Conservation (phyloP, 2,888 invertebrate species). For the Drosophila leonis region DNA sequence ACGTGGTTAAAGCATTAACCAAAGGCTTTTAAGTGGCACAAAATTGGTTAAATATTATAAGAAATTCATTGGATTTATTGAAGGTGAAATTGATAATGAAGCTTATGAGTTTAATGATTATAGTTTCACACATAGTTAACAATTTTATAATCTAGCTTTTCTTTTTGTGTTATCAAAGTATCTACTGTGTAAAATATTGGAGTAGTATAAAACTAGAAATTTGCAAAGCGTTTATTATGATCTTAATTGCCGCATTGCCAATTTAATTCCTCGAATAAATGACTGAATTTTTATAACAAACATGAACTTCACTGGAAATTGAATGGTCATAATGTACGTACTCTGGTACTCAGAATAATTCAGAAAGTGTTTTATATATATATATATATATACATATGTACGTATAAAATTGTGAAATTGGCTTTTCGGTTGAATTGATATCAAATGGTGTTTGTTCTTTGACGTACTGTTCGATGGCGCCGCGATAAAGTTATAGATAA, state of each 20-base stretch:
- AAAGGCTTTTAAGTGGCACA: background rate
- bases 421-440: constrained; percentile 46
- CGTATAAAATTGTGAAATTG: constrained; percentile 35
- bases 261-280: constrained; percentile 12
- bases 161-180: background rate
- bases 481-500: constrained; percentile 34
- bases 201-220: background rate
- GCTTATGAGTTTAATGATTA: background rate
- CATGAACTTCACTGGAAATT: constrained; percentile 27
- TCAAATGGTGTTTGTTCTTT: constrained; percentile 27
- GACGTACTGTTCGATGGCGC: constrained; percentile 12
- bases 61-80: background rate
- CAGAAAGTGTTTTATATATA: background rate
- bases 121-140: constrained; percentile 1
- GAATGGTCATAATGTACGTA: background rate
- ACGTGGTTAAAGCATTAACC: constrained; percentile 8
- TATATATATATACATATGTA: background rate
- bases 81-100: constrained; percentile 1
- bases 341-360: constrained; percentile 3
- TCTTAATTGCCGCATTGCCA: background rate
- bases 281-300: constrained; percentile 1
- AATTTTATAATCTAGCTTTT: background rate
- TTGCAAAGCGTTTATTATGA: background rate
- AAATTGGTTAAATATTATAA: background rate
- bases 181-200: background rate